A percentile compares a stretch with the other conserved stretches of the same genome.
phyloP scores from a whole-genome alignment of 2,888 invertebrate species.

The Falcaria lacertinaria region DNA sequence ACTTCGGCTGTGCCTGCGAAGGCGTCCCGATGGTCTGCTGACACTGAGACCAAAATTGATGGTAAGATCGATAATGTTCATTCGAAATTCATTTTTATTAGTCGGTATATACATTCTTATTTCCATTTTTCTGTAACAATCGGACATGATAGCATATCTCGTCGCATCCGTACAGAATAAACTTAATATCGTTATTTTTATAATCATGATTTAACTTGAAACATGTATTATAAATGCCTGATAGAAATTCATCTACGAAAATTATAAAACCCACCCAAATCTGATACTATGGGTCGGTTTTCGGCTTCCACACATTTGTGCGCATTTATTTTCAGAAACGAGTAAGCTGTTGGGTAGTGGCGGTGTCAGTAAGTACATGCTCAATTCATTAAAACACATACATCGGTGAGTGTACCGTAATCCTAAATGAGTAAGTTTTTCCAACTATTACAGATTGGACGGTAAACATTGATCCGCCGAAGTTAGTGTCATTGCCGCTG shows the following conservation, averaged over 20 bases:
- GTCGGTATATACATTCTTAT: no score
- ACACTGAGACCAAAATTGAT: slow-evolving; percentile 19
- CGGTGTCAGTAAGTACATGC: slow-evolving; percentile 26
- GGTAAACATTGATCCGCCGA: slow-evolving; percentile 24
- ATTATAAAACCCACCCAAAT: no score
- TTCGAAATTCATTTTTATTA: no score
- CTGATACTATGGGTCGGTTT: no score
- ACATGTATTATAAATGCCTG: no score
- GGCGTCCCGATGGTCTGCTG: slow-evolving; percentile 24
- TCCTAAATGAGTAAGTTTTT: slow-evolving; percentile 1
- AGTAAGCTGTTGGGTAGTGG: slow-evolving; percentile 14
- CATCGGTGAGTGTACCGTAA: not conserved
- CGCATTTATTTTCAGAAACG: slow-evolving; percentile 17
- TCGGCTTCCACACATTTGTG: not conserved
- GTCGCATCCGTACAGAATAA: no score
- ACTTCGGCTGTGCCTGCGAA: slow-evolving; percentile 36
- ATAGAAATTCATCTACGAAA: no score
- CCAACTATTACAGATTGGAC: slow-evolving; percentile 52
- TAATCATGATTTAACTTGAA: no score
- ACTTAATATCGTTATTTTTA: no score
- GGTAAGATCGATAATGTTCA: no score
- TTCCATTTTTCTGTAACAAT: no score
- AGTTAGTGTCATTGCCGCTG: slow-evolving; percentile 21
- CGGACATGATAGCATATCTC: no score
- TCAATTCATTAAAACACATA: slow-evolving; percentile 3